Evolutionary conservation across 2,797 vertebrate species (phyloP).

Genomic region (Morus bassanus): DNA sequence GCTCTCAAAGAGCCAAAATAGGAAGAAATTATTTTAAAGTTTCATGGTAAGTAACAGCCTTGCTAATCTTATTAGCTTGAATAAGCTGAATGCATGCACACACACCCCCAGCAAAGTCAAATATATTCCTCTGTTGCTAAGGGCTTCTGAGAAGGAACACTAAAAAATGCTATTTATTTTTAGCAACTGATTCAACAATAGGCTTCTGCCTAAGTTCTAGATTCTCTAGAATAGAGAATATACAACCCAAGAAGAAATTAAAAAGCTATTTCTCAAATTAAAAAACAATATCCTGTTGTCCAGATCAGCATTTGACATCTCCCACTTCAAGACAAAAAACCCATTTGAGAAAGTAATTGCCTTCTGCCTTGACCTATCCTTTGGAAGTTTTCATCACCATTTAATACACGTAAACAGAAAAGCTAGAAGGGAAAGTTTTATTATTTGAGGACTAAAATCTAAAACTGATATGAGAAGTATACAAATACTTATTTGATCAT

Average conservation of each 20-base stretch:
- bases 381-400: neutral
- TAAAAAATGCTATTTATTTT: conserved; percentile 58
- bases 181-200: conserved; percentile 64
- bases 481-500: neutral
- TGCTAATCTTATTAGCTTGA: neutral
- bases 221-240: conserved; percentile 3
- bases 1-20: neutral
- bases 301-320: neutral
- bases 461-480: neutral
- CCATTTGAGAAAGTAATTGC: neutral
- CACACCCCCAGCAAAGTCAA: conserved; percentile 4
- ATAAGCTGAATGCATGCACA: neutral
- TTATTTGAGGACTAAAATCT: neutral
- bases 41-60: neutral
- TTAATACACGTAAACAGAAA: neutral
- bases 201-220: neutral
- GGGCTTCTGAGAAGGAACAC: conserved; percentile 48
- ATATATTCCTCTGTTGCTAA: conserved; percentile 60
- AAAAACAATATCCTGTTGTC: neutral
- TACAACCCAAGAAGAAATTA: neutral
- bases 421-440: neutral
- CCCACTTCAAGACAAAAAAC: neutral
- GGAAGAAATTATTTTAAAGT: neutral
- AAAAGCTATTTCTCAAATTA: conserved; percentile 5
- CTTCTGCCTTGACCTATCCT: neutral